Percentiles rank a stretch among this genome's conserved stretches.
Conservation (phyloP, 2,797 vertebrate genomes). For the Rhodeus uyekii region DNA sequence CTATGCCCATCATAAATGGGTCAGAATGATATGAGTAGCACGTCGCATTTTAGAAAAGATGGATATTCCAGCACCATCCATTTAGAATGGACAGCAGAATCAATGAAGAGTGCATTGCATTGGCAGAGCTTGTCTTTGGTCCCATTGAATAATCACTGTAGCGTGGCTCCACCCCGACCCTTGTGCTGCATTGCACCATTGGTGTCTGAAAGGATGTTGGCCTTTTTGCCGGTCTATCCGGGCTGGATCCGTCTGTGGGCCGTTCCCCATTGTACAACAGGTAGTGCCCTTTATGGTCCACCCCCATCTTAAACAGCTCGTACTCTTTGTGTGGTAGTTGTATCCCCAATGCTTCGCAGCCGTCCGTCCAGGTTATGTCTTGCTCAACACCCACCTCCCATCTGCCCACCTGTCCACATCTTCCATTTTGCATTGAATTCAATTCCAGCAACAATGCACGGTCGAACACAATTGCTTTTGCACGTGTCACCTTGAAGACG, state of each 20-base stretch:
- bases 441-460: constrained; percentile 73
- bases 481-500: constrained; percentile 83
- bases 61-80: constrained; percentile 16
- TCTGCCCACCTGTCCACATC: constrained; percentile 76
- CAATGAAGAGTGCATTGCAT: constrained; percentile 3
- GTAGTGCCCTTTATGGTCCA: constrained; percentile 73
- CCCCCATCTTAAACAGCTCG: constrained; percentile 86
- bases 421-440: constrained; percentile 78
- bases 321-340: constrained; percentile 89
- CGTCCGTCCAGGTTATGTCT: constrained; percentile 83
- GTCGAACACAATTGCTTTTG: constrained; percentile 80
- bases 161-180: constrained; percentile 23
- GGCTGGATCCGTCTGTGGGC: constrained; percentile 88
- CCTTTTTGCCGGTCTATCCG: constrained; percentile 78
- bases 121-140: constrained; percentile 30
- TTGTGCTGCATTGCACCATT: constrained; percentile 79
- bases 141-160: constrained; percentile 16
- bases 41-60: neutral
- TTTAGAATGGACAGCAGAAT: constrained; percentile 21
- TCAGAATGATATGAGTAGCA: neutral
- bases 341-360: constrained; percentile 85
- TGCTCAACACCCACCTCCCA: constrained; percentile 83
- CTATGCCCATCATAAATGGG: neutral
- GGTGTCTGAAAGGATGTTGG: constrained; percentile 89
- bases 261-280: constrained; percentile 86